A percentile compares a stretch with the other conserved stretches of the same genome.
These are phyloP conservation scores for Pardosa pseudoannulata DNA, from an alignment of 2,888 invertebrate genomes.

Conservation along the genomic window DNA sequence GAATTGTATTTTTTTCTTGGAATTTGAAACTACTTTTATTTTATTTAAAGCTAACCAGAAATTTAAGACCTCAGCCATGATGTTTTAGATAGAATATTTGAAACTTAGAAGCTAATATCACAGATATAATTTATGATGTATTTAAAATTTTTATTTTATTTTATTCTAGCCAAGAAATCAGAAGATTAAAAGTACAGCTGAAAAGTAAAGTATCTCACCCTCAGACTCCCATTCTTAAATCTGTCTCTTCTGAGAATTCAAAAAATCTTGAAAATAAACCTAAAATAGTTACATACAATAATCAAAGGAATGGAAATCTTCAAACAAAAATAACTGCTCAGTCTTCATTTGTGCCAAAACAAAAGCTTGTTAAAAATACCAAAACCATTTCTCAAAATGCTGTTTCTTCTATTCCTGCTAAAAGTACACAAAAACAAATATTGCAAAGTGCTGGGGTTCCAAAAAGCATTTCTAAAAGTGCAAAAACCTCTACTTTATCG, in stretches of 20 bases:
- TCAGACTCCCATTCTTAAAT: slow-evolving; percentile 25
- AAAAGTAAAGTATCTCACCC: slow-evolving; percentile 28
- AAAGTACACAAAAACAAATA: background rate
- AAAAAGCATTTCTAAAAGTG: background rate
- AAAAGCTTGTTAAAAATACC: background rate
- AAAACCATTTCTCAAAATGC: background rate
- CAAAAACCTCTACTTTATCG: background rate
- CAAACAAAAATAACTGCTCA: background rate
- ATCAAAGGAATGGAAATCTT: background rate
- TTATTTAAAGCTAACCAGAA: too few species aligned
- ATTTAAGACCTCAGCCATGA: too few species aligned
- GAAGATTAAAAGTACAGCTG: slow-evolving; percentile 51
- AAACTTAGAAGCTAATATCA: too few species aligned
- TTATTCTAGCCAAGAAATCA: slow-evolving; percentile 55
- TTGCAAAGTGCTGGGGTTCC: background rate
- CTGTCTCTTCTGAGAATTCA: background rate
- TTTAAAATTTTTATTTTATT: background rate
- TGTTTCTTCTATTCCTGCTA: background rate
- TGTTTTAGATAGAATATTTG: too few species aligned
- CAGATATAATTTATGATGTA: too few species aligned
- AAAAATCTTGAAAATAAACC: background rate
- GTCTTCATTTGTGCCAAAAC: background rate
- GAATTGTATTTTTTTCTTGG: too few species aligned
- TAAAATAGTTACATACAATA: background rate
- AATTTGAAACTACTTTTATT: too few species aligned